Base-by-base conservation (phyloP, 2,888 invertebrate species). In the Drosophila setosimentum region DNA sequence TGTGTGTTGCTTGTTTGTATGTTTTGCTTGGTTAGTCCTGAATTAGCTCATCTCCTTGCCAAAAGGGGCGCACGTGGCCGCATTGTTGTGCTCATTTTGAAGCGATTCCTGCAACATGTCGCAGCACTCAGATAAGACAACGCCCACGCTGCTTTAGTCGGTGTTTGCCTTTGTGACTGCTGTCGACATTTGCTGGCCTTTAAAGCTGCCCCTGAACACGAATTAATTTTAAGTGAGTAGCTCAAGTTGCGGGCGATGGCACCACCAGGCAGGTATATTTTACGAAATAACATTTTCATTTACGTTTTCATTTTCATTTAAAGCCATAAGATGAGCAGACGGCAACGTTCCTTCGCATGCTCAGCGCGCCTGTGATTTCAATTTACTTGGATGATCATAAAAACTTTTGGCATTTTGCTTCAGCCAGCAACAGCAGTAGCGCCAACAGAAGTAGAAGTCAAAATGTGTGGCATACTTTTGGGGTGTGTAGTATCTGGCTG, bases 351-450 rank as follows among this genome's bases (percentile, higher is more conserved):
- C 16, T 27, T 30, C 21, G 37, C 37, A 10, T 50, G 13, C 54
- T 33, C 61, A 58, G 40, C 53, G 40, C 53, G 50, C 66, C 75
- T 63, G 76, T 76, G 87, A 85, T 85, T 85, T 85, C 87, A 85
- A 87, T 85, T 87, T 85, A 85, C 71, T 87, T 66, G 75, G 77
- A 66, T 60, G 80, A 73, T 76, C 87, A 59, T 82, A 75, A 87
- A 76, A 83, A 70, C 64, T 83, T 78, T 65, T 55, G 49, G 49
- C 65, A 61, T 64, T 72, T 67, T 37, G 50, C 35, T n/a, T 40
- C 37, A 48, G 54, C 13, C 45, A 55, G 33, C 42, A 16, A 18
- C 42, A 35, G n/a, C 45, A 59, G 51, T 24, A 45, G 13, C 24
- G n/a, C n/a, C n/a, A 48, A 2, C n/a, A 35, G 8, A 24, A 24